Evolutionary conservation across 2,797 vertebrate genomes (phyloP), one percentile per base, ranked within the genome.

Genomic region (Tenualosa ilisha): DNA sequence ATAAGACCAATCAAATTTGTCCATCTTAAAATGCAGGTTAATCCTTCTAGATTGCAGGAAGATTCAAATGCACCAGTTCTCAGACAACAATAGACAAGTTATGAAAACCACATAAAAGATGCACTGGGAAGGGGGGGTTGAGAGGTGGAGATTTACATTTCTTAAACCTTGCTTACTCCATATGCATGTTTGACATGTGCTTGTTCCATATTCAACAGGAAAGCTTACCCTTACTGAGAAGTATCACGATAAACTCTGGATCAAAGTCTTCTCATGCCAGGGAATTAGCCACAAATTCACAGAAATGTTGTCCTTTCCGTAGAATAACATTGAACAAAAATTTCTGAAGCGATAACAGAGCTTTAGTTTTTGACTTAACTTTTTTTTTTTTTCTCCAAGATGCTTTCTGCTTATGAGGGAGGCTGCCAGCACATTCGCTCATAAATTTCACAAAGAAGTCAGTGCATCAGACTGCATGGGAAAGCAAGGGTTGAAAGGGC

Each of bases 401-500:
- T 11, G 20, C 63, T 82, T 82, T 84, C 37, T 22, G 26, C n/a
- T 56, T 40, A 68, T 88, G 87, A 92, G 85, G 43, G 43, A 83
- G 40, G 87, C 83, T 59, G 86, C 86, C 79, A 49, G 87, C 88
- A 84, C 61, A 85, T 88, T 84, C 86, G 59, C 51, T 81, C 56
- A 68, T 84, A 82, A 84, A 84, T 83, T 81, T 84, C 83, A 81
- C 81, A 85, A 86, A 88, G 85, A 89, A n/a, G 83, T 82, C 46
- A 43, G 46, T 1, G 86, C 91, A 92, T 94, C 92, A 94, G 93
- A 94, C 93, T 81, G 94, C 91, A 94, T 93, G 85, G 86, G 88
- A 93, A 90, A 93, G 91, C 75, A 59, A 46, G 81, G 68, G 91
- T 92, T 91, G 88, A 91, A 92, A 91, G 51, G 49, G 20, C 88